These are phyloP conservation scores for Lobophora halterata DNA, from an alignment of 2,888 invertebrate species.

Conservation along the genomic window DNA sequence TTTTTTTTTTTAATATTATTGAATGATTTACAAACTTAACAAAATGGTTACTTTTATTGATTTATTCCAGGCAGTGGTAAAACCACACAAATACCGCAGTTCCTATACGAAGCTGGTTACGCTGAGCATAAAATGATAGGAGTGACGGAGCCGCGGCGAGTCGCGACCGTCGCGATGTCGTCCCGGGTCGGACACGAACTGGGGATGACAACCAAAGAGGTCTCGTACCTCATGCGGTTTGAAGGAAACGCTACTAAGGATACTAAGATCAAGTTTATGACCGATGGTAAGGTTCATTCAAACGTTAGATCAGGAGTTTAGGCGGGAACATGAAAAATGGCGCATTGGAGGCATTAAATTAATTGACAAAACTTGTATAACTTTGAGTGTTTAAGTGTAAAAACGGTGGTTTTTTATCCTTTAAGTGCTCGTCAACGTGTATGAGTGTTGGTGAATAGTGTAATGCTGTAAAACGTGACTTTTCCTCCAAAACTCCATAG, in stretches of 20 bases:
- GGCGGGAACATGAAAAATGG: too few species aligned
- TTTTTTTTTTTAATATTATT: too few species aligned
- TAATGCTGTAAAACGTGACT: too few species aligned
- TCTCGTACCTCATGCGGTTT: constrained; percentile 96
- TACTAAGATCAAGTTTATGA: constrained; percentile 99
- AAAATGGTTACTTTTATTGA: neutral
- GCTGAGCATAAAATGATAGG: constrained; percentile 91
- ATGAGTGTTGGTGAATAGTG: too few species aligned
- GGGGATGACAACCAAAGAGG: constrained; percentile 85
- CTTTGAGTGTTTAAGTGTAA: too few species aligned
- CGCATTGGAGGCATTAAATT: too few species aligned
- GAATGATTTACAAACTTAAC: too few species aligned
- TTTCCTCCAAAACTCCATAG: too few species aligned
- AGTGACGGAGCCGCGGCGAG: constrained; percentile 97
- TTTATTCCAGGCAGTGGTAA: constrained; percentile 88
- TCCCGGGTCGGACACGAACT: constrained; percentile 94
- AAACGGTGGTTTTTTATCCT: too few species aligned
- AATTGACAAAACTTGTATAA: too few species aligned
- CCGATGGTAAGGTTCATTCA: constrained; percentile 91
- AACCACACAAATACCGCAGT: constrained; percentile 99
- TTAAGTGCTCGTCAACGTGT: too few species aligned
- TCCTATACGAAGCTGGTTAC: constrained; percentile 98
- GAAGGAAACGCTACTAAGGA: constrained; percentile 94
- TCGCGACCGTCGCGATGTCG: constrained; percentile 98
- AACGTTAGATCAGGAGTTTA: too few species aligned